A percentile compares a stretch with the other conserved stretches of the same genome.
phyloP scores from a whole-genome alignment of 2,113 vertebrate genomes.

The Chunga burmeisteri region DNA sequence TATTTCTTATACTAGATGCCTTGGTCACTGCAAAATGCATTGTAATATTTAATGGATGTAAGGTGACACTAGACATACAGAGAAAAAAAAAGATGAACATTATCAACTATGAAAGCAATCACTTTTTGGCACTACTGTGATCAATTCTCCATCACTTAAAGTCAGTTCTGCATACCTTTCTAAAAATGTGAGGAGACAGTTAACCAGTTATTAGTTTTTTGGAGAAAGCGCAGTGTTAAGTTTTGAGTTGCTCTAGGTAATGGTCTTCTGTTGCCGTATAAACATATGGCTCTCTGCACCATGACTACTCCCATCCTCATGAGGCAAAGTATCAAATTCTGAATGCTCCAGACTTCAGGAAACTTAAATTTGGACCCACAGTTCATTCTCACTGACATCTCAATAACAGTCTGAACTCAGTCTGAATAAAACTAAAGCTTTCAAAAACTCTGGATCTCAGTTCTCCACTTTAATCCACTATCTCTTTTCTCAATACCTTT shows the following conservation, averaged over 20 bases:
- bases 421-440: neutral
- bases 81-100: neutral
- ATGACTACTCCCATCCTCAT: neutral
- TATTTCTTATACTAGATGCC: neutral
- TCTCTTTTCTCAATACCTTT: slow-evolving; percentile 79
- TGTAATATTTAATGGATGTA: neutral
- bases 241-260: neutral
- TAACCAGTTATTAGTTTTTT: neutral
- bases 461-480: neutral
- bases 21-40: neutral
- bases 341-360: neutral
- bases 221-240: neutral
- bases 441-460: neutral
- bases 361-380: neutral
- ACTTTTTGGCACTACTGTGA: neutral
- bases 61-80: neutral
- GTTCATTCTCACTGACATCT: neutral
- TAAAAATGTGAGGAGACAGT: neutral
- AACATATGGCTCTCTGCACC: neutral
- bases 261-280: neutral
- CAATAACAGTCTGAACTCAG: neutral
- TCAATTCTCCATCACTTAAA: neutral
- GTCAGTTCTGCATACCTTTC: neutral
- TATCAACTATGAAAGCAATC: neutral
- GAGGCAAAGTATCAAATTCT: neutral